Evolutionary conservation across 2,888 invertebrate genomes (phyloP).

Genomic region (Lissocephala sabroskyi): DNA sequence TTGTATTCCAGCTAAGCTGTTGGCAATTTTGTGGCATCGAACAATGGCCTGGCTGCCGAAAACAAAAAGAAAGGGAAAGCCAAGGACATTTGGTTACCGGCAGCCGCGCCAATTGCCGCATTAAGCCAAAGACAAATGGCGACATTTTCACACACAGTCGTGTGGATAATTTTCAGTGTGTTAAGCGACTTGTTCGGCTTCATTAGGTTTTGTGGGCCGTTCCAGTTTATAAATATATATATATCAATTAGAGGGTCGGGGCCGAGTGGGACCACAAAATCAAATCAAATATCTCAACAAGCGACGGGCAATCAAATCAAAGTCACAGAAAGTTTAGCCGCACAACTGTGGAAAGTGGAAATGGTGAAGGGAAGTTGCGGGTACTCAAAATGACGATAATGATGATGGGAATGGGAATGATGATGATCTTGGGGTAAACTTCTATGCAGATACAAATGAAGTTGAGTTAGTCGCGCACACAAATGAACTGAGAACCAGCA

Average conservation of each 20-base stretch:
- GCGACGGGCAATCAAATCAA: conserved; percentile 46
- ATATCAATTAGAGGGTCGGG: too few relatives aligned
- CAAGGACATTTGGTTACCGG: conserved; percentile 21
- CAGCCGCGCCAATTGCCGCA: conserved; percentile 48
- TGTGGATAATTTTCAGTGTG: background rate
- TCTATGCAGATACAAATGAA: conserved; percentile 43
- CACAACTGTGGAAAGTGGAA: too few relatives aligned
- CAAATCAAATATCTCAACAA: conserved; percentile 7
- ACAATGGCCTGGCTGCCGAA: background rate
- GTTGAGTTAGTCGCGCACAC: conserved; percentile 22
- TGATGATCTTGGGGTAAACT: conserved; percentile 38
- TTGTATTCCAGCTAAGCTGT: conserved; percentile 46
- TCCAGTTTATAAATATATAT: too few relatives aligned
- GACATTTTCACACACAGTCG: conserved; percentile 26
- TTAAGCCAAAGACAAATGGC: conserved; percentile 53
- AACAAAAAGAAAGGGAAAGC: conserved; percentile 19
- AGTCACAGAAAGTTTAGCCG: conserved; percentile 29
- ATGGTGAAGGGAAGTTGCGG: too few relatives aligned
- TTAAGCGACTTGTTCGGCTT: conserved; percentile 27
- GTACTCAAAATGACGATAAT: too few relatives aligned
- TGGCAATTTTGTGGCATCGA: conserved; percentile 46
- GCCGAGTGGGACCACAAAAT: background rate
- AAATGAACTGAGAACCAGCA: conserved; percentile 34
- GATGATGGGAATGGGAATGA: too few relatives aligned
- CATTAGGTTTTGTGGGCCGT: conserved; percentile 39